Evolutionary conservation across 2,888 invertebrate species (phyloP).

Genomic region (Tipula unca): DNA sequence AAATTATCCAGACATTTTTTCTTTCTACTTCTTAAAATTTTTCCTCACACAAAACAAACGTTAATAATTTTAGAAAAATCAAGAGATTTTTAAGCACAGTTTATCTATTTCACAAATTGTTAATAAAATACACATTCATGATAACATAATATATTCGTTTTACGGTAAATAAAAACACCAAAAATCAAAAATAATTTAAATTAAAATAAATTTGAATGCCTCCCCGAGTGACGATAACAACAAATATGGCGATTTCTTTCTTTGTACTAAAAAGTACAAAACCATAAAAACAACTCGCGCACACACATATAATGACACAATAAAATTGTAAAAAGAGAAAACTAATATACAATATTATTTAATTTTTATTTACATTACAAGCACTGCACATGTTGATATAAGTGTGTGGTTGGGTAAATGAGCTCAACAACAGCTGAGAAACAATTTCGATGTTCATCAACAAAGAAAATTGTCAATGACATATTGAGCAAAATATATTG

Average conservation of each 20-base stretch:
- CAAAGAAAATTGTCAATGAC: not conserved
- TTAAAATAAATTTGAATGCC: constrained; percentile 25
- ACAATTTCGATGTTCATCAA: not conserved
- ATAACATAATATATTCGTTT: not conserved
- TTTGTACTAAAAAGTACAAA: constrained; percentile 14
- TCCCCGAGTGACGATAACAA: constrained; percentile 28
- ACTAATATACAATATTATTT: too few species aligned
- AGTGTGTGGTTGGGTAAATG: not conserved
- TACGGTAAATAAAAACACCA: constrained; percentile 20
- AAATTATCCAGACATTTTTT: constrained; percentile 16
- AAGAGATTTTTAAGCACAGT: not conserved
- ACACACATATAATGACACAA: not conserved
- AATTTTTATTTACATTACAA: not conserved
- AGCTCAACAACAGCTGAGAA: not conserved
- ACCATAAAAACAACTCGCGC: not conserved
- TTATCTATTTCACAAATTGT: not conserved
- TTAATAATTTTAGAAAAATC: not conserved
- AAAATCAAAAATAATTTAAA: constrained; percentile 22
- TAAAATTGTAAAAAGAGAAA: not conserved
- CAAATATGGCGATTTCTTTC: constrained; percentile 27
- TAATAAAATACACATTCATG: not conserved
- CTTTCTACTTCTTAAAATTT: not conserved
- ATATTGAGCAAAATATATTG: not conserved
- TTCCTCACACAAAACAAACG: not conserved
- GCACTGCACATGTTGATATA: not conserved